Conservation (phyloP, 2,797 vertebrate genomes). For the Otus scops region DNA sequence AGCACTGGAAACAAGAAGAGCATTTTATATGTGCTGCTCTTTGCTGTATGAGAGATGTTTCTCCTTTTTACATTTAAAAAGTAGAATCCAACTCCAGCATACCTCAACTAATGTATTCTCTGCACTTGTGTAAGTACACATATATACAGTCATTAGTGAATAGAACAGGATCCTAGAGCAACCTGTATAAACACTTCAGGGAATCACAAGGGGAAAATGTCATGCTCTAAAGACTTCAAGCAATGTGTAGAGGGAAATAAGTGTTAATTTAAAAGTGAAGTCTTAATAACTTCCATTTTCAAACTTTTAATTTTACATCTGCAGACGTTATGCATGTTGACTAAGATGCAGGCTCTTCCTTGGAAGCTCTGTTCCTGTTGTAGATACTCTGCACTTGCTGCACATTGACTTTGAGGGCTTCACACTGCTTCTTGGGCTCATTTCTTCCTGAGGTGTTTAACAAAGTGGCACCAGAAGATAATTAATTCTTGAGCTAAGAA, state of each 20-base stretch:
- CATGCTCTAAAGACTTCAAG: neutral
- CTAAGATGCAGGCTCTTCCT: neutral
- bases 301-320: neutral
- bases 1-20: rapidly evolving
- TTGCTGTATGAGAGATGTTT: neutral
- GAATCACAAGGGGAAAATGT: neutral
- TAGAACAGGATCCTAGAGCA: neutral
- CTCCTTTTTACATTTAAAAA: neutral
- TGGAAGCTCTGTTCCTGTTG: neutral
- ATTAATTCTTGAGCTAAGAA: neutral
- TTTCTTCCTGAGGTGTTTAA: neutral
- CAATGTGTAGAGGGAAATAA: neutral
- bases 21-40: neutral
- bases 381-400: neutral
- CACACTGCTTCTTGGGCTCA: neutral
- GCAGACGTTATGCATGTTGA: neutral
- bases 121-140: neutral
- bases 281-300: neutral
- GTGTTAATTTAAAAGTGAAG: neutral
- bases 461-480: neutral
- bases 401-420: neutral
- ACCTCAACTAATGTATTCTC: neutral
- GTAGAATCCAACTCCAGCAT: neutral
- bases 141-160: rapidly evolving
- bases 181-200: neutral